Evolutionary conservation across 2,113 vertebrate genomes (phyloP), one percentile per base, ranked within the genome.

Genomic region (Mohoua ochrocephala): DNA sequence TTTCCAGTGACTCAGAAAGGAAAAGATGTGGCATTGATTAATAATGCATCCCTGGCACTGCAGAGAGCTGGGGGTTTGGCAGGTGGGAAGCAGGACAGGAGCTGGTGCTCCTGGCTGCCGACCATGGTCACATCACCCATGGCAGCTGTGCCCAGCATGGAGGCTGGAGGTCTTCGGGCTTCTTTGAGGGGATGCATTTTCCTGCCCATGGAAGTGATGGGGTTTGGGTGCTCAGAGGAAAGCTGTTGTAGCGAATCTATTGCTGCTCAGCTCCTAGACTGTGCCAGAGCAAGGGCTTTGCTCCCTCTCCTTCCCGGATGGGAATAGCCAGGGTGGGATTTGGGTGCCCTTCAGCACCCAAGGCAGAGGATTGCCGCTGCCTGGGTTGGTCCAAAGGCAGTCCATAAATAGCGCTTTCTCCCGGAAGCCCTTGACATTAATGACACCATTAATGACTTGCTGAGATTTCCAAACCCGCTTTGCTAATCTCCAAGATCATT

Each of bases 401-500:
- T 10, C 94, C 39, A 6, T 77, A 92, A 93, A 85, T 76, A 97
- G 88, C 0, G 0, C 35, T 92, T 83, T 93, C 85, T 93, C 49
- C 60, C 7, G 12, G 90, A 94, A 91, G 60, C 83, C 63, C 79
- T 88, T 41, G 16, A 30, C 47, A 7, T 74, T 81, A 89, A 82
- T 68, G 90, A 76, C 86, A 61, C 5, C 5, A 2, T 59, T 84
- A 89, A 82, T 71, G 92, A 79, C 80, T 69, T 1, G 1, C 54
- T 89, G 93, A 75, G 94, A 70, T 81, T 75, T 81, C 93, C 64
- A 95, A 78, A 89, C 73, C 35, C 7, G 24, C 79, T 91, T n/a
- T 70, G 89, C 65, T 95, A 59, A 91, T 92, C 89, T 95, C 80
- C 13, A 56, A 44, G 73, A 91, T 94, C 84, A 68, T 94, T 93